Base-by-base conservation (phyloP, 2,888 invertebrate genomes). In the Spatulosminthurus flaviceps region DNA sequence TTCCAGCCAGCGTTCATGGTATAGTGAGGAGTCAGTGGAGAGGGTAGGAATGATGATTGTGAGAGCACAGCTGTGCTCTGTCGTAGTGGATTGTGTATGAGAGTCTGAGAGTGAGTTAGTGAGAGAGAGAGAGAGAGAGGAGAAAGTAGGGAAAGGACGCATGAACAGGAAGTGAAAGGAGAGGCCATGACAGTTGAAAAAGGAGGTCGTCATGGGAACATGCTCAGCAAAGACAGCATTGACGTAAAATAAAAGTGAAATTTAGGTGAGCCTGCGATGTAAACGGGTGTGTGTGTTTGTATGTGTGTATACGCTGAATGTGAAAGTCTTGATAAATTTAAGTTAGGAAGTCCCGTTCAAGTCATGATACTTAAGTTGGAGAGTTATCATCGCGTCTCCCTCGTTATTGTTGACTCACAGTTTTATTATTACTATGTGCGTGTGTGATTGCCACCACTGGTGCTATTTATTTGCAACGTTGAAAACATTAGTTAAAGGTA, bases 401-500 rank as follows among this genome's bases (percentile, higher is more conserved):
- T 64, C 2, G 24, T 24, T 26, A 64, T 64, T 64, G 64, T 64
- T 64, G 64, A 64, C 64, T 64, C 64, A 64, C 11, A 26, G 64
- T 22, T 24, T 64, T 73, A 69, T 61, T 75, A 79, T 79, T 73
- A 69, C 70, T 75, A 79, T 79, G 79, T 79, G 79, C 76, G 75
- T 79, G 76, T 79, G 79, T 79, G 79, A 79, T 34, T 79, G 79
- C 71, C 74, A 79, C 22, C 79, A 79, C 42, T 79, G 70, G 76
- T 76, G 76, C 71, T 64, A 70, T 61, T 70, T 79, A 42, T 79
- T 79, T 76, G 70, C 79, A 34, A 61, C 76, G 21, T 67, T 79
- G 24, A 79, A 79, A 76, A 76, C 76, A 41, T 64, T 79, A 76
- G 79, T 79, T 64, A 79, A 79, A 79, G 79, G 79, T 79, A 79